Percentiles rank a stretch among this genome's conserved stretches.
phyloP scores from a whole-genome alignment of 2,113 vertebrate species.

The Prolemur simus region DNA sequence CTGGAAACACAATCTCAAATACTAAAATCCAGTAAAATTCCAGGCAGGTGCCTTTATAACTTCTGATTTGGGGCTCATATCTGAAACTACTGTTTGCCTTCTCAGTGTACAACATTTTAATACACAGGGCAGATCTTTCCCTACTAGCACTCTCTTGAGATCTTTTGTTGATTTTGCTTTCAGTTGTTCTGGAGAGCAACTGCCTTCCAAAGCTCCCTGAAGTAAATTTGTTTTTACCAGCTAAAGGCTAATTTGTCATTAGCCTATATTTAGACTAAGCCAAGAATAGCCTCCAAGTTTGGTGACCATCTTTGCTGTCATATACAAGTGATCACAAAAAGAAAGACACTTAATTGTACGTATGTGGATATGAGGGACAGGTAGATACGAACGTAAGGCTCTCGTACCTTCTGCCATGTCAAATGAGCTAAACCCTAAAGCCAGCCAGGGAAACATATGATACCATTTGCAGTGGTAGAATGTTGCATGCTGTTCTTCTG shows the following conservation, averaged over 20 bases:
- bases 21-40: neutral
- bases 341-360: neutral
- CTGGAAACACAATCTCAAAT: neutral
- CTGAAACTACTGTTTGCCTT: neutral
- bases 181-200: neutral
- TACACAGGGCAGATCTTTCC: neutral
- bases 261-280: neutral
- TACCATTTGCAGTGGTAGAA: constrained; percentile 94
- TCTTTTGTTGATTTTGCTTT: neutral
- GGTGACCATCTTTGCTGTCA: neutral
- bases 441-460: constrained; percentile 96
- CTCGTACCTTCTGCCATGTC: constrained; percentile 60
- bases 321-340: neutral
- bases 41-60: neutral
- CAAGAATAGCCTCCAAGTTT: neutral
- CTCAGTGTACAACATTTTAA: neutral
- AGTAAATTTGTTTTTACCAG: neutral
- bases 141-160: neutral
- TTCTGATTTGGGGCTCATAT: neutral
- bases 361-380: neutral
- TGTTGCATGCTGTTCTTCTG: constrained; percentile 94
- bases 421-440: constrained; percentile 72
- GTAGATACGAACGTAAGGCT: neutral
- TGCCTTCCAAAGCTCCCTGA: neutral
- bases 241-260: neutral